phyloP scores from a whole-genome alignment of 1,140 invertebrate species.

The Drosophila neocordata region DNA sequence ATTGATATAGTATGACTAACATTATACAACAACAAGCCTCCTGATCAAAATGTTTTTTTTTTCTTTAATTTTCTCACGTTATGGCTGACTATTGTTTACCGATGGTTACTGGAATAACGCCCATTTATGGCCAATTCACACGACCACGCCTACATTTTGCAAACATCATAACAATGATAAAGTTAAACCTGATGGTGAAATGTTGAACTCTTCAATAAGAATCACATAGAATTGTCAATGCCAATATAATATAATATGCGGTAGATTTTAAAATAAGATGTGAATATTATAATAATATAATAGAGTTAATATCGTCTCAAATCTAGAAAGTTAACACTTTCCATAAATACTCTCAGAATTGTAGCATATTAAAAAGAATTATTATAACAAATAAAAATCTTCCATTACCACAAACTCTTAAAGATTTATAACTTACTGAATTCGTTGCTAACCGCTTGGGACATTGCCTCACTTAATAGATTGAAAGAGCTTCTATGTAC shows the following conservation, averaged over 20 bases:
- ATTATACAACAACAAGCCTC: neutral
- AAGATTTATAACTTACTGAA: slow-evolving; percentile 82
- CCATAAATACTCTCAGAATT: too few species aligned
- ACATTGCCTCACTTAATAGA: slow-evolving; percentile 82
- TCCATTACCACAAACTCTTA: too few species aligned
- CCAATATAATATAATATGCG: too few species aligned
- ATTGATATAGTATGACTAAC: neutral
- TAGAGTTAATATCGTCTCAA: too few species aligned
- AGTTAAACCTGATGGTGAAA: neutral
- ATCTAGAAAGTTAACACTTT: too few species aligned
- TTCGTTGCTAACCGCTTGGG: slow-evolving; percentile 82
- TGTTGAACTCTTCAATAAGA: neutral
- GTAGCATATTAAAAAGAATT: too few species aligned
- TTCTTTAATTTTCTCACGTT: neutral
- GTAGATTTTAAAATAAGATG: too few species aligned
- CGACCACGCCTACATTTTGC: neutral
- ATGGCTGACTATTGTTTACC: neutral
- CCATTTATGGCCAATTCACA: neutral
- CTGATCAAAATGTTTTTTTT: neutral
- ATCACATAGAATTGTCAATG: too few species aligned
- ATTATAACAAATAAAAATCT: too few species aligned
- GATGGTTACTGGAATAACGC: too few species aligned
- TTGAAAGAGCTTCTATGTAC: slow-evolving; percentile 75
- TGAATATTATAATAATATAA: too few species aligned
- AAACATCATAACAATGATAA: neutral